Evolutionary conservation across 2,113 vertebrate species (phyloP), one percentile per base, ranked within the genome.

Genomic region (Glaucomys volans): DNA sequence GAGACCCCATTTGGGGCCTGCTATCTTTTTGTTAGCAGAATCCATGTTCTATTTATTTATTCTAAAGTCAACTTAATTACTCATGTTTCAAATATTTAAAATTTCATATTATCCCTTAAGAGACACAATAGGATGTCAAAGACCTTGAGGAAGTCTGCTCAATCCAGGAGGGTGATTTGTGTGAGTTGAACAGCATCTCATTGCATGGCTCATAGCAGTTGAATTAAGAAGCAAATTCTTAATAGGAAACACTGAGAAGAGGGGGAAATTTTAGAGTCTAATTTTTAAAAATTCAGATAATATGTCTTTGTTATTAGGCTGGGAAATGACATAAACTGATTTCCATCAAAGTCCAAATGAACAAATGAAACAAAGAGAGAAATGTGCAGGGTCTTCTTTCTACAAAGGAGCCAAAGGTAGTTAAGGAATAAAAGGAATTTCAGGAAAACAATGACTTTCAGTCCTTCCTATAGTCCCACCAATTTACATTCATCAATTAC

Each of bases 221-320:
- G n/a, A n/a, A n/a, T n/a, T n/a, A n/a, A n/a, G n/a, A n/a, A n/a
- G n/a, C n/a, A n/a, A n/a, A n/a, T n/a, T n/a, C n/a, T n/a, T n/a
- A n/a, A n/a, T 64, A 30, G 14, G 16, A 69, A 71, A 82, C 11
- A 84, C n/a, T 50, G 13, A 84, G 30, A 44, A 35, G 11, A 67
- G 3, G 10, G 37, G 52, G 8, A 59, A 62, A 74, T 32, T 44
- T 22, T 75, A 71, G 32, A 57, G 22, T 32, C 28, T 37, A 20
- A 90, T 89, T 81, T 89, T 81, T 85, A 77, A 89, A 88, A 62
- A 44, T 64, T 62, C 26, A 28, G 20, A 35, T 80, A 57, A 89
- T 69, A 28, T 82, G 7, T 47, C n/a, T 37, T 79, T 52, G 22
- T 69, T 57, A 87, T 28, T 42, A 91, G 17, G 40, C 64, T 59